phyloP scores from a whole-genome alignment of 2,797 vertebrate species.

The Aulostomus chinensis region DNA sequence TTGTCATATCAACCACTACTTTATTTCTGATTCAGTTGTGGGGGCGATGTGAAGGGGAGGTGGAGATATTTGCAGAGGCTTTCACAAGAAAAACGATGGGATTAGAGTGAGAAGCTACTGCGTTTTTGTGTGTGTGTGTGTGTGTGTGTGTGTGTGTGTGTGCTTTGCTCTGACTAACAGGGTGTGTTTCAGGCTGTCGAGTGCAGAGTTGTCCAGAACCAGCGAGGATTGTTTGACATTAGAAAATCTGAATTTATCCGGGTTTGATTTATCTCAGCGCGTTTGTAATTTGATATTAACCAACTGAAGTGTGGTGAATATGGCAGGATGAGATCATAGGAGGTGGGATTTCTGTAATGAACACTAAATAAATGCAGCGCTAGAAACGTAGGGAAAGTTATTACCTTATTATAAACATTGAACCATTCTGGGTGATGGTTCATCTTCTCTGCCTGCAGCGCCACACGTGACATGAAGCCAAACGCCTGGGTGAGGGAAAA shows the following conservation, averaged over 20 bases:
- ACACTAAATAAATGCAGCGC: constrained; percentile 12
- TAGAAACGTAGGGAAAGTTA: not conserved
- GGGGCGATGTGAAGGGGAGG: constrained; percentile 6
- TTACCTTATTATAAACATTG: constrained; percentile 98
- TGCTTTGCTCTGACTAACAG: constrained; percentile 6
- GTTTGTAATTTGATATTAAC: constrained; percentile 37
- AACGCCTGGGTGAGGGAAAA: constrained; percentile 83
- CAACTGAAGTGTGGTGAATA: constrained; percentile 16
- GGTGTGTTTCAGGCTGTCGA: constrained; percentile 19
- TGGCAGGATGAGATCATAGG: constrained; percentile 12
- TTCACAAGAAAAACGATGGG: constrained; percentile 58
- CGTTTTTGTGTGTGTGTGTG: constrained; percentile 1
- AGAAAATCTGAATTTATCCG: constrained; percentile 33
- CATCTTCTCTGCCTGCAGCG: constrained; percentile 96
- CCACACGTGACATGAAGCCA: constrained; percentile 95
- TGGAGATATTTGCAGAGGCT: constrained; percentile 50
- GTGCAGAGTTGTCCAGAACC: constrained; percentile 16
- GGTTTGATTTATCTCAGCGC: constrained; percentile 18
- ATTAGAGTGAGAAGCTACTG: constrained; percentile 53
- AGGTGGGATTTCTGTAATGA: constrained; percentile 19
- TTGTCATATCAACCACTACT: constrained; percentile 67
- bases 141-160: too few species aligned
- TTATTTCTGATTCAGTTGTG: constrained; percentile 44
- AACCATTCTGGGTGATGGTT: constrained; percentile 99
- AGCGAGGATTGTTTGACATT: constrained; percentile 33